Conservation (phyloP, 1,140 invertebrate genomes). For the Cydia pomonella region DNA sequence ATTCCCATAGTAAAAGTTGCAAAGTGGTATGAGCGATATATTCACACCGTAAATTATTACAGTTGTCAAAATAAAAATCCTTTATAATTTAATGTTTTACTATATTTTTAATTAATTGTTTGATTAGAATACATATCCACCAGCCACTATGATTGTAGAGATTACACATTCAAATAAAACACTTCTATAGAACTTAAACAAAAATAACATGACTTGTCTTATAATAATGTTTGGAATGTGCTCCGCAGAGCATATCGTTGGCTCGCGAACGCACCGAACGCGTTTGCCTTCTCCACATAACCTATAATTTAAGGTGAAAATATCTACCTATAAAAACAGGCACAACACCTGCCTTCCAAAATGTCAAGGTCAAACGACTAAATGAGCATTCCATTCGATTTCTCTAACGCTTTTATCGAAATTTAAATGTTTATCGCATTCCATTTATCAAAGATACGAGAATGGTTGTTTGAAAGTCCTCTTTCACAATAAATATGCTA, state of each 20-base stretch:
- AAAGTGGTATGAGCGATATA: too few species aligned
- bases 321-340: conserved; percentile 41
- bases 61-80: too few species aligned
- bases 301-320: conserved; percentile 42
- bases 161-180: too few species aligned
- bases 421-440: conserved; percentile 64
- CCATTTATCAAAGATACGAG: conserved; percentile 37
- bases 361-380: conserved; percentile 74
- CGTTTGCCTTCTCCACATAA: background rate
- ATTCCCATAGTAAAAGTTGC: too few species aligned
- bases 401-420: conserved; percentile 63
- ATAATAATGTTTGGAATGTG: background rate
- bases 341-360: conserved; percentile 61
- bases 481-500: conserved; percentile 27
- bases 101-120: too few species aligned
- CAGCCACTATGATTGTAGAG: too few species aligned
- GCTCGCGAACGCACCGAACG: background rate
- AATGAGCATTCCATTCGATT: conserved; percentile 55
- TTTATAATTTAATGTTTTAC: too few species aligned
- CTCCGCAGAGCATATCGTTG: background rate
- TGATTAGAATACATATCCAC: too few species aligned
- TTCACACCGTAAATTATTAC: too few species aligned
- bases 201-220: too few species aligned
- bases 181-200: too few species aligned
- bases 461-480: conserved; percentile 3